Conservation (phyloP, 2,797 vertebrate species). For the Danionella dracula region DNA sequence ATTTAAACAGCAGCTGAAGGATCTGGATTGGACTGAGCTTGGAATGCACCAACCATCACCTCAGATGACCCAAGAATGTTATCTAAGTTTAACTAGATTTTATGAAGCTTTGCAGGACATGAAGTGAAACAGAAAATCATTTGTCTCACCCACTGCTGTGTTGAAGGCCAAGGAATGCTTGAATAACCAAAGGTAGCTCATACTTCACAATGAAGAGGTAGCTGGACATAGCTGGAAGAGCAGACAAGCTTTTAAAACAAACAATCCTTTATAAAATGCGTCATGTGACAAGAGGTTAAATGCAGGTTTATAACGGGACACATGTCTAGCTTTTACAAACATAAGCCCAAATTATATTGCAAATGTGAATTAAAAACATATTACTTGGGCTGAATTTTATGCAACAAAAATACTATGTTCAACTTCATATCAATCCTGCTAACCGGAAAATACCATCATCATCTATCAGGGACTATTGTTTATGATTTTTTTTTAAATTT, state of each 20-base stretch:
- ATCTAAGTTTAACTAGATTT: slow-evolving; percentile 12
- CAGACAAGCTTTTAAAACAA: too few species aligned
- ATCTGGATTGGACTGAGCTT: background rate
- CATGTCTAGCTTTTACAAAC: too few species aligned
- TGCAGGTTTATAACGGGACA: too few species aligned
- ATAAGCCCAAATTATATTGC: too few species aligned
- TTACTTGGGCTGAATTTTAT: too few species aligned
- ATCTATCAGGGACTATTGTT: too few species aligned
- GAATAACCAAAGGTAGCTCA: slow-evolving; percentile 80
- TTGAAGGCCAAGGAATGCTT: slow-evolving; percentile 70
- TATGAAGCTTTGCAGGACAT: background rate
- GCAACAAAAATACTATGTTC: too few species aligned
- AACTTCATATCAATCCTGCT: too few species aligned
- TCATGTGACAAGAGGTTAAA: too few species aligned
- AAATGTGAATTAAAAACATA: too few species aligned
- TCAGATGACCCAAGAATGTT: background rate
- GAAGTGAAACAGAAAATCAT: background rate
- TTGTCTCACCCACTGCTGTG: slow-evolving; percentile 64
- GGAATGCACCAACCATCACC: background rate
- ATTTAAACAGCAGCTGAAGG: background rate
- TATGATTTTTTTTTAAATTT: too few species aligned
- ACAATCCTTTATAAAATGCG: background rate
- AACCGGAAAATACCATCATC: too few species aligned
- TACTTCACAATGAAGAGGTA: slow-evolving; percentile 87
- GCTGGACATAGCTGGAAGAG: slow-evolving; percentile 82